A percentile compares a stretch with the other conserved stretches of the same genome.
Conservation (phyloP, 2,888 invertebrate species). For the Resseliella maxima region DNA sequence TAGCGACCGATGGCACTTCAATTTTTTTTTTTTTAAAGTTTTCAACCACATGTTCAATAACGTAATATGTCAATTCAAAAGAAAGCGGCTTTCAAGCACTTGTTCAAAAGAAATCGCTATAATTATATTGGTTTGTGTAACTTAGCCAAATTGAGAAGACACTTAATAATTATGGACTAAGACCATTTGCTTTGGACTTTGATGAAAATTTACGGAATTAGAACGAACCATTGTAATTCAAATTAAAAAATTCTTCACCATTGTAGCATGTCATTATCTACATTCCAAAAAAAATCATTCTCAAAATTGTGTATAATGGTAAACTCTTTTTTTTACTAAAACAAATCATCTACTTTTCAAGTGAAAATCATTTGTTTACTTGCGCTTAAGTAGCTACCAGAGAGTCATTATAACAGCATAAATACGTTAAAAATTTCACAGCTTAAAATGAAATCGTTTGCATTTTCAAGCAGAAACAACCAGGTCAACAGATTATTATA, state of each 20-base stretch:
- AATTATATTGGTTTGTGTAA: background rate
- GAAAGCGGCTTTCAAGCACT: background rate
- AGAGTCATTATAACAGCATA: conserved; percentile 21
- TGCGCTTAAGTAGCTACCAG: background rate
- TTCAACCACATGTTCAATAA: background rate
- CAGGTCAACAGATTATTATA: background rate
- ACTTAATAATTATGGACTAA: background rate
- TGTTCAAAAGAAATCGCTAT: background rate
- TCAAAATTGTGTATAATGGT: background rate
- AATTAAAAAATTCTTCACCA: conserved; percentile 1
- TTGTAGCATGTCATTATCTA: background rate
- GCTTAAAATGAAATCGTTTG: background rate
- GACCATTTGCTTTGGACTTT: background rate
- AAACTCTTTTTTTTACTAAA: too few relatives aligned
- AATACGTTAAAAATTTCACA: background rate
- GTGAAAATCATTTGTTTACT: background rate
- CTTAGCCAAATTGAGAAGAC: background rate
- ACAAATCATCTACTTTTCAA: background rate
- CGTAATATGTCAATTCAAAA: background rate
- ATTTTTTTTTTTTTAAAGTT: too few relatives aligned
- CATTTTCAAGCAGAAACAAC: background rate
- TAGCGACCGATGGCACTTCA: conserved; percentile 17
- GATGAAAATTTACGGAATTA: background rate
- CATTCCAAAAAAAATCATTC: background rate
- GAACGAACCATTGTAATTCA: conserved; percentile 24